Percentiles rank a stretch among this genome's conserved stretches.
Conservation (phyloP, 2,797 vertebrate genomes). For the Meriones psammophilus region DNA sequence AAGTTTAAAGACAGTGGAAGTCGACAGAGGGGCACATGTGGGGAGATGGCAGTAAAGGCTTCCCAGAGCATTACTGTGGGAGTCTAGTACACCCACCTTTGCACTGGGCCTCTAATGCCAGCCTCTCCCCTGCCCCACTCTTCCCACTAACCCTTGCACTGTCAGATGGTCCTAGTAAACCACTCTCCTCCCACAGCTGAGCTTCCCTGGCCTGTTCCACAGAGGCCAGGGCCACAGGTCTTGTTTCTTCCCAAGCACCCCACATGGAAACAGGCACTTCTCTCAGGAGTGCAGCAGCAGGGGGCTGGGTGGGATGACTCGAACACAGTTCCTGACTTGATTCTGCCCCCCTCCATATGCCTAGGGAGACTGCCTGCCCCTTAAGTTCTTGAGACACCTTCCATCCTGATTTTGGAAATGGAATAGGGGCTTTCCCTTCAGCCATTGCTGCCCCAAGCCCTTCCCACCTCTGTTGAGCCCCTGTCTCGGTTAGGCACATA, state of each 20-base stretch:
- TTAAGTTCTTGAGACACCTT: not conserved
- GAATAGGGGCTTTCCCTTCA: not conserved
- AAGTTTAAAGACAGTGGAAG: not conserved
- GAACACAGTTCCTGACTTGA: not conserved
- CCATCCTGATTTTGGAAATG: not conserved
- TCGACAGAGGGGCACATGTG: not conserved
- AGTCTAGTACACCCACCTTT: not conserved
- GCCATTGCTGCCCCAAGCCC: not conserved
- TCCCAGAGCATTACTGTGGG: no score
- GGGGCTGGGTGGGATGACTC: not conserved
- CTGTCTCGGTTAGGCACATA: not conserved
- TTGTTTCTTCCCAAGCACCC: not conserved
- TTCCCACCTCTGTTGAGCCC: no score
- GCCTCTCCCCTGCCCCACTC: not conserved
- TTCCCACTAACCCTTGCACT: not conserved
- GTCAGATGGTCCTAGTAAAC: not conserved
- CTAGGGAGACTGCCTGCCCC: no score
- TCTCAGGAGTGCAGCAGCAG: not conserved
- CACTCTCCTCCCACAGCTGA: not conserved
- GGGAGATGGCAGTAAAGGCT: not conserved
- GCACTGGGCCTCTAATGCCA: not conserved
- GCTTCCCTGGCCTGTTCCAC: not conserved
- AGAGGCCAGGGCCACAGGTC: not conserved
- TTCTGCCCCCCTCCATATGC: no score
- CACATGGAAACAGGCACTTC: not conserved